Percentiles rank a stretch among this genome's conserved stretches.
Conservation (phyloP, 53 echinoderm and acorn worm genomes). For the Echinometra lucunter region DNA sequence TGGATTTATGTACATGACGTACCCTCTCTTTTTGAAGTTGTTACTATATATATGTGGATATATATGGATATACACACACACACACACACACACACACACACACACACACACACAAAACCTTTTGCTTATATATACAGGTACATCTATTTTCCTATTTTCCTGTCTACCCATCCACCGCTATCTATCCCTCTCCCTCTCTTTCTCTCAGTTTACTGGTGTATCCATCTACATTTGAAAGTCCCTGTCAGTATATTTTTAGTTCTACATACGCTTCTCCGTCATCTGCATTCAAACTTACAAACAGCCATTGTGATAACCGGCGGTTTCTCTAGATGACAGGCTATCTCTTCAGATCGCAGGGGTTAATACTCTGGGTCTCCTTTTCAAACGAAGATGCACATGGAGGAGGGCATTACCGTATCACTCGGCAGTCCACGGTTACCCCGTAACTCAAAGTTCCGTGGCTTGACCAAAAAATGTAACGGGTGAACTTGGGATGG, state of each 20-base stretch:
- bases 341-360: background rate
- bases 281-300: slow-evolving; percentile 37
- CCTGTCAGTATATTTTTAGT: slow-evolving; percentile 9
- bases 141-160: background rate
- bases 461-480: slow-evolving; percentile 44
- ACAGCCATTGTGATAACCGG: slow-evolving; percentile 34
- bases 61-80: too few species aligned
- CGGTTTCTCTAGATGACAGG: background rate
- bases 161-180: background rate
- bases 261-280: background rate
- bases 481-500: slow-evolving; percentile 28
- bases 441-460: slow-evolving; percentile 42
- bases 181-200: too few species aligned
- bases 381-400: background rate
- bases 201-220: too few species aligned
- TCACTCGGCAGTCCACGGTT: slow-evolving; percentile 11
- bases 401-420: background rate
- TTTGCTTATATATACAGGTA: too few species aligned
- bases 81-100: too few species aligned
- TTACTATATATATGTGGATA: too few species aligned
- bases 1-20: too few species aligned
- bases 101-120: too few species aligned
- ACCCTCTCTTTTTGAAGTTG: too few species aligned
- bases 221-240: background rate
- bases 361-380: slow-evolving; percentile 16